Base-by-base conservation (phyloP, 2,888 invertebrate species). In the Cryptocheilus praepositus region DNA sequence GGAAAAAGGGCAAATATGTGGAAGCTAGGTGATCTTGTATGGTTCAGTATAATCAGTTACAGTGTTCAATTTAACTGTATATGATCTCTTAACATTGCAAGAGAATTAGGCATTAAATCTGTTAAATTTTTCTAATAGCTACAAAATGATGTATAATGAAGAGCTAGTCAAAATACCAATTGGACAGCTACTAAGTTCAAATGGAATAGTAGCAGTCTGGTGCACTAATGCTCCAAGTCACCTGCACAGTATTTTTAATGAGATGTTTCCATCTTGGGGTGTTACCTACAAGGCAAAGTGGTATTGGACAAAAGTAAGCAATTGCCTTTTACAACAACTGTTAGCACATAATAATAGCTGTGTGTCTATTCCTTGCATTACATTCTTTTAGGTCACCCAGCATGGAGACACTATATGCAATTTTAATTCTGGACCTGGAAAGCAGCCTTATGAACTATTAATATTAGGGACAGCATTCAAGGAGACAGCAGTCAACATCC, bases 371-470 rank as follows among this genome's bases (percentile, higher is more conserved):
- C 11, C 4, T 36, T 36, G 2, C 11, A 36, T 36, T 36, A 7
- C 13, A 2, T 36, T 52, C 53, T 62, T 65, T 57, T 77, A 93
- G 92, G 90, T 95, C 7, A 95, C 96, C 0, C 91, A 90, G 58
- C 89, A 90, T 63, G 93, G 95, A 22, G 90, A 92, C 61, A 92
- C 94, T 0, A 89, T 96, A 52, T 93, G 93, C 83, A 89, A 92
- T 18, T 94, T 96, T 85, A 90, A 92, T 15, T 87, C 89, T 43
- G 92, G 92, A 0, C 90, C 91, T 72, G 92, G 92, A 61, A 98
- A 98, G 86, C 96, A 97, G 83, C 98, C 98, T 0, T 98, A 94
- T 88, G 98, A 98, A 89, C 91, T 93, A 80, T 88, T 98, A 18
- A 90, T 95, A 60, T 89, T 96, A 81, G 94, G 92, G 11, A 89